Evolutionary conservation across 2,888 invertebrate species (phyloP).

Genomic region (Philereme transversata): DNA sequence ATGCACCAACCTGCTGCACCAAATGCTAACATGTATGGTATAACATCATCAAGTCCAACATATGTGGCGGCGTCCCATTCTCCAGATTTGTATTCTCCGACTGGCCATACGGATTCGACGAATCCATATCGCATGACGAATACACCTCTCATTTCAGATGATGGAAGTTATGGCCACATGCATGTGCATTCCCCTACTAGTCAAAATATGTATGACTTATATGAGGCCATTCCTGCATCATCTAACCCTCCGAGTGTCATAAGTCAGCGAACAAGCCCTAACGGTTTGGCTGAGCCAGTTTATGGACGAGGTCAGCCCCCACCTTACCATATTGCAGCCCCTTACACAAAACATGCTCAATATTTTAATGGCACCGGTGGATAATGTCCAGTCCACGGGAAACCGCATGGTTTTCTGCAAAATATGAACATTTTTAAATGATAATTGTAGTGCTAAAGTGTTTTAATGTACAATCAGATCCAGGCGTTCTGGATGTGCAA

Average conservation of each 20-base stretch:
- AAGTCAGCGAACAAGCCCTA: constrained; percentile 72
- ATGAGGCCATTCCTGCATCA: constrained; percentile 72
- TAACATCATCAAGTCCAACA: constrained; percentile 70
- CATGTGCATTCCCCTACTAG: constrained; percentile 73
- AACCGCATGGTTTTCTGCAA: constrained; percentile 47
- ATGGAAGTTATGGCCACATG: constrained; percentile 76
- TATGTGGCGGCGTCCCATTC: constrained; percentile 72
- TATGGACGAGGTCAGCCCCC: constrained; percentile 86
- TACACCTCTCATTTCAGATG: constrained; percentile 76
- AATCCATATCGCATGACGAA: constrained; percentile 80
- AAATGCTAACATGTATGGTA: constrained; percentile 70
- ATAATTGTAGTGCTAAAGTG: constrained; percentile 35
- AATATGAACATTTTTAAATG: constrained; percentile 57
- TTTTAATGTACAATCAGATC: constrained; percentile 44
- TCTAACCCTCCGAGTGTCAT: constrained; percentile 70
- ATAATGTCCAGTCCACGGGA: constrained; percentile 61
- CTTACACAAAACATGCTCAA: constrained; percentile 91
- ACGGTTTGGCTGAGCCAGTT: constrained; percentile 64
- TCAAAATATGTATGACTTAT: constrained; percentile 78
- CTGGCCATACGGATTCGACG: constrained; percentile 77
- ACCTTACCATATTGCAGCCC: constrained; percentile 93
- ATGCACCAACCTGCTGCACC: constrained; percentile 62
- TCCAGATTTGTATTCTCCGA: constrained; percentile 77
- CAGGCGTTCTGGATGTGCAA: constrained; percentile 73
- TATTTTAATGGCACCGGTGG: constrained; percentile 84